Base-by-base conservation (phyloP, 2,888 invertebrate genomes). In the Lymantria monacha region DNA sequence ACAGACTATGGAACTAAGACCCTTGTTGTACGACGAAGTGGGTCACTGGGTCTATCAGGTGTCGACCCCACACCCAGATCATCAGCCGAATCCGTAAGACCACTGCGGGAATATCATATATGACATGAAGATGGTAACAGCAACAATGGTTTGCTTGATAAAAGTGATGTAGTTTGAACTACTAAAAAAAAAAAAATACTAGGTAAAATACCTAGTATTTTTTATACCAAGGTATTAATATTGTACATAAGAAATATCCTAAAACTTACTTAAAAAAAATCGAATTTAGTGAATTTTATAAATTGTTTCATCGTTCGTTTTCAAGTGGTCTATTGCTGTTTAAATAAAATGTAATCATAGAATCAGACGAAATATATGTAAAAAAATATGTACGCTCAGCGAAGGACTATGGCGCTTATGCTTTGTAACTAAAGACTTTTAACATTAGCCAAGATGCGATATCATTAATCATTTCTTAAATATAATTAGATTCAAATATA, bases 1-100 rank as follows among this genome's bases (percentile, higher is more conserved):
- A 95, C 95, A 3, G 95, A 95, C 70, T 95, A 95, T 70, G 95
- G 95, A 42, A 94, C 95, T 36, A 95, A 95, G 72, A 95, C 96
- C 51, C 92, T 96, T 57, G 95, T 96, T 30, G 94, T 76, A 0
- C 90, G 93, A 57, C 86, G 94, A 53, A 94, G 94, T 71, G 95
- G 95, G n/a, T 95, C 94, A 0, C 87, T 94, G 48, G 95, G 95
- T 55, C 91, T 93, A 57, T 94, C 94, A 22, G 93, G 92, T 42
- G 92, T 93, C 0, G 93, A 93, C 59, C 92, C 95, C 13, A 95
- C 95, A 57, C 94, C 94, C 1, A 85, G 94, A 63, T 94, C 94
- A 1, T 94, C 94, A 12, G 93, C 93, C 22, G 95, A 95, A 53
- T 94, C 94, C 7, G 93, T 94, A 0, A 85, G 93, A 44, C 94